Conservation (phyloP, 2,888 invertebrate species). For the Sialis lutaria region DNA sequence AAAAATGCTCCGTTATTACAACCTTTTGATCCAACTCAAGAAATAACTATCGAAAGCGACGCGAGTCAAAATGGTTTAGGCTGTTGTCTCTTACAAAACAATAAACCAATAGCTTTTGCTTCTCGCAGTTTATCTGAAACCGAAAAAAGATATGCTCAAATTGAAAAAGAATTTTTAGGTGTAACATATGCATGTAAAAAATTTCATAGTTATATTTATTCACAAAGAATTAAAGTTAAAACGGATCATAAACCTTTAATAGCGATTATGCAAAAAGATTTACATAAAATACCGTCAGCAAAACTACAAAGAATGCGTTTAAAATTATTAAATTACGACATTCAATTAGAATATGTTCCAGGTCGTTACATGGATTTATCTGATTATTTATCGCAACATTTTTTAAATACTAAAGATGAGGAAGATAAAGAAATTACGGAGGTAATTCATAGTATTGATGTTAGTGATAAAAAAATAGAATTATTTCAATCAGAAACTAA, state of each 20-base stretch:
- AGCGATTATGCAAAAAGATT: conserved; percentile 4
- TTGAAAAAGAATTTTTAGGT: conserved; percentile 7
- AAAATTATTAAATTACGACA: conserved; percentile 7
- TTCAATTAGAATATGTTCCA: too few species aligned
- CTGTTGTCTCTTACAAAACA: conserved; percentile 7
- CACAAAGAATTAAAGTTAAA: not conserved
- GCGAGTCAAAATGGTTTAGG: conserved; percentile 7
- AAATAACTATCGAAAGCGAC: conserved; percentile 5
- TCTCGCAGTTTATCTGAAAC: conserved; percentile 7
- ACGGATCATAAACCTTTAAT: conserved; percentile 8
- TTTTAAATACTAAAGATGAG: too few species aligned
- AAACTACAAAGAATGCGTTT: conserved; percentile 7
- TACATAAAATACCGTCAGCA: conserved; percentile 1
- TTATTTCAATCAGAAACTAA: too few species aligned
- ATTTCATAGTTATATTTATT: conserved; percentile 8
- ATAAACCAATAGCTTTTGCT: conserved; percentile 10
- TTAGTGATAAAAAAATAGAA: too few species aligned
- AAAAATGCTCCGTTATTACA: conserved; percentile 4
- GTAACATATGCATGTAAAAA: conserved; percentile 4
- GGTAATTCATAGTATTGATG: too few species aligned
- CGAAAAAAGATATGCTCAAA: conserved; percentile 9
- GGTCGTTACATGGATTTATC: too few species aligned
- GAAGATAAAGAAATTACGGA: too few species aligned
- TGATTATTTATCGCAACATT: too few species aligned
- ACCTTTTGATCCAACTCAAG: conserved; percentile 5